A percentile compares a stretch with the other conserved stretches of the same genome.
These are phyloP conservation scores for Ceyx erithaca DNA, from an alignment of 2,797 vertebrate species.

Conservation along the genomic window DNA sequence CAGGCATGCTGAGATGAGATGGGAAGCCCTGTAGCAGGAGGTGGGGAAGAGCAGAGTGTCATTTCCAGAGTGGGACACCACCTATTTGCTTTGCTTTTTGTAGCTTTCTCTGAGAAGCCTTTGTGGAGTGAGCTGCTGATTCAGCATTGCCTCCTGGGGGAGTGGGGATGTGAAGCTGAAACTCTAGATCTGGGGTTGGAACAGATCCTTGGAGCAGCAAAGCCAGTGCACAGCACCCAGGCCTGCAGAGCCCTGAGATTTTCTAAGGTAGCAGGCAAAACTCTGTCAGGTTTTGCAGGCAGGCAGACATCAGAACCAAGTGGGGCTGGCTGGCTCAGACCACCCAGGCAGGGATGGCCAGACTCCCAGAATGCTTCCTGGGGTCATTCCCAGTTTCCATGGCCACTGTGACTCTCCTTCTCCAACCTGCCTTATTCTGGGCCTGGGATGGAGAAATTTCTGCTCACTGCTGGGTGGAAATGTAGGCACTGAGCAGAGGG, in stretches of 20 bases:
- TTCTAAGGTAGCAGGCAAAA: neutral
- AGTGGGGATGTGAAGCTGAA: constrained; percentile 26
- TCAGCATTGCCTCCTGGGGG: constrained; percentile 10
- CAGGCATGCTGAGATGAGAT: neutral
- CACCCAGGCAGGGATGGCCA: constrained; percentile 35
- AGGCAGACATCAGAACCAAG: neutral
- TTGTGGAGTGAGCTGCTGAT: neutral
- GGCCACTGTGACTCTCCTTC: neutral
- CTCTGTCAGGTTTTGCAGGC: neutral
- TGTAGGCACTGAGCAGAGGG: neutral
- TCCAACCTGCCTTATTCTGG: neutral
- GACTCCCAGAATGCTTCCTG: neutral
- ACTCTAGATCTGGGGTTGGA: neutral
- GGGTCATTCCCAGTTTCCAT: neutral
- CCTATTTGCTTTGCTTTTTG: constrained; percentile 23
- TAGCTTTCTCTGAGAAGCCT: neutral
- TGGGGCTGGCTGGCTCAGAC: neutral
- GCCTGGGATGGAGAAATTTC: neutral
- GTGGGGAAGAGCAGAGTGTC: neutral
- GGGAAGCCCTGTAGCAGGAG: neutral
- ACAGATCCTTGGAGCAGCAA: neutral
- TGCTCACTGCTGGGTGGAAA: constrained; percentile 11
- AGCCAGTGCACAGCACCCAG: neutral
- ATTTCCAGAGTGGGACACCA: neutral
- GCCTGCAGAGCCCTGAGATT: neutral